Percentiles rank a stretch among this genome's conserved stretches.
phyloP scores from a whole-genome alignment of 1,140 invertebrate genomes.

The Hesperophylax magnus region DNA sequence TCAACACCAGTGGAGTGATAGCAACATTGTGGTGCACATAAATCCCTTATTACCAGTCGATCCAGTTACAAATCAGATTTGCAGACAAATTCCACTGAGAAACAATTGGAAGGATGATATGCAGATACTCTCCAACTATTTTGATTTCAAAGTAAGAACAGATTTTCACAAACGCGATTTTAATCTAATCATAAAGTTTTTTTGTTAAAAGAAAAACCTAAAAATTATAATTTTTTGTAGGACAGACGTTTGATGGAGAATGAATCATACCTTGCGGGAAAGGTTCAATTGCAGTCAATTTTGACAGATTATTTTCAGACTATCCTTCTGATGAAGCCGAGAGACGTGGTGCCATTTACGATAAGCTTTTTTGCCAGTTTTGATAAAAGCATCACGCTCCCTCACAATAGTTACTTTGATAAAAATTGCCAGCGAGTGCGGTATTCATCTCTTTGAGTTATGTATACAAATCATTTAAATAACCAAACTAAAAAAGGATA shows the following conservation, averaged over 20 bases:
- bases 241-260: constrained; percentile 65
- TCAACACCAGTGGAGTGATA: constrained; percentile 72
- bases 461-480: not conserved
- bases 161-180: not conserved
- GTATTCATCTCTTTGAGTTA: constrained; percentile 31
- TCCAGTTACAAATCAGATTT: constrained; percentile 65
- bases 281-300: constrained; percentile 71
- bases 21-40: constrained; percentile 69
- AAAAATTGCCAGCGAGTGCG: constrained; percentile 33
- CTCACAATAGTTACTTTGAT: constrained; percentile 67
- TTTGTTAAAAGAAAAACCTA: not conserved
- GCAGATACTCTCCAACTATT: constrained; percentile 73
- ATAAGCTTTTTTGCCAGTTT: constrained; percentile 72
- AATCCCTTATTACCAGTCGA: constrained; percentile 67
- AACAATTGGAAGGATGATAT: constrained; percentile 71
- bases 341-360: constrained; percentile 73
- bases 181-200: not conserved
- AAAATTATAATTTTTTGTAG: constrained; percentile 57
- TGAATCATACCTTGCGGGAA: constrained; percentile 70
- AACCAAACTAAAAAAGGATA: too few species aligned
- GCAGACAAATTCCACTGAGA: constrained; percentile 63
- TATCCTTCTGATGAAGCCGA: constrained; percentile 72
- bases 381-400: constrained; percentile 65
- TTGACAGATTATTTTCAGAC: constrained; percentile 74
- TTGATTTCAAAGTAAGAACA: constrained; percentile 72